These are phyloP conservation scores for Semotilus atromaculatus DNA, from an alignment of 2,797 vertebrate species.

Conservation along the genomic window DNA sequence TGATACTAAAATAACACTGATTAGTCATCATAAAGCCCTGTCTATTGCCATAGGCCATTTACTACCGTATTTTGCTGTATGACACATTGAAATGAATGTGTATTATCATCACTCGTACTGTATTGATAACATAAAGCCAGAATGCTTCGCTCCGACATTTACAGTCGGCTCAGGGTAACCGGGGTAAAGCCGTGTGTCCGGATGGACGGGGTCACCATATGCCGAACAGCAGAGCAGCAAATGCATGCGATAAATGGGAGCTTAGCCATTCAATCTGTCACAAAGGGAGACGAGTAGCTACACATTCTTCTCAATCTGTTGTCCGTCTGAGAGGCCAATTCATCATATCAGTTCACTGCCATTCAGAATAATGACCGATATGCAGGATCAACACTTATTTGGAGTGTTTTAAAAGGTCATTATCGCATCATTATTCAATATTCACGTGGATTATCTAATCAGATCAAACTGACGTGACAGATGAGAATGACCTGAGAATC, in stretches of 20 bases:
- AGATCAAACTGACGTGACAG: not conserved
- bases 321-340: conserved; percentile 21
- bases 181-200: conserved; percentile 2
- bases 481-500: not conserved
- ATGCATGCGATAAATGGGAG: conserved; percentile 17
- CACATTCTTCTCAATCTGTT: conserved; percentile 26
- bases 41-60: not conserved
- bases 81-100: not conserved
- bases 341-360: not conserved
- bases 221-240: not conserved
- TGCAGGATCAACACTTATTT: not conserved
- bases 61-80: not conserved
- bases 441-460: no score
- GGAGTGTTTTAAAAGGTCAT: not conserved
- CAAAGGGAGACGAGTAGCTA: not conserved
- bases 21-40: not conserved
- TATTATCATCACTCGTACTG: not conserved
- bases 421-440: no score
- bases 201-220: conserved; percentile 11
- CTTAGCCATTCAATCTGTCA: conserved; percentile 31
- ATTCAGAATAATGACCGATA: not conserved
- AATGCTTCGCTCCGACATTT: not conserved
- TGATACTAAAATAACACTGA: not conserved
- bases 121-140: not conserved
- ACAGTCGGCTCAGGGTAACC: not conserved